These are phyloP conservation scores for Rhagologus leucostigma DNA, from an alignment of 2,113 vertebrate genomes.

Conservation along the genomic window DNA sequence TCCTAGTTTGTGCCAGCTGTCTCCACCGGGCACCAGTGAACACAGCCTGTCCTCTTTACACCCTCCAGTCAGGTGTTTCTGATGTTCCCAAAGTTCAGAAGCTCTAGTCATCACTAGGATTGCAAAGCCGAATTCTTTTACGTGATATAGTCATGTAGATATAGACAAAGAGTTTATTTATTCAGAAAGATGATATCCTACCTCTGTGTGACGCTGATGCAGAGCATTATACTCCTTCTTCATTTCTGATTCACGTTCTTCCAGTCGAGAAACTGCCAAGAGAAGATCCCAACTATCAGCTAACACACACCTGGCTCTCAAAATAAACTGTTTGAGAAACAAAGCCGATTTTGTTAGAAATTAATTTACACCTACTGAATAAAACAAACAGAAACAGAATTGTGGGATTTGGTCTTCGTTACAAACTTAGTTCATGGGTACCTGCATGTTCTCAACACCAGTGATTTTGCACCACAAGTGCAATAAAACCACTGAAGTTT, in stretches of 20 bases:
- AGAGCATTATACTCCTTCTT: conserved; percentile 98
- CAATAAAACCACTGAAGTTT: neutral
- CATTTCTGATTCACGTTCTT: conserved; percentile 95
- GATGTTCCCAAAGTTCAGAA: neutral
- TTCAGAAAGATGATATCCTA: conserved; percentile 24
- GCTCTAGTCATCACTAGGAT: neutral
- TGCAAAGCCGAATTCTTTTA: neutral
- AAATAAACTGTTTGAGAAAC: neutral
- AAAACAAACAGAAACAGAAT: neutral
- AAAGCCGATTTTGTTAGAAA: neutral
- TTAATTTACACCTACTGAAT: neutral
- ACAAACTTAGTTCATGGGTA: neutral
- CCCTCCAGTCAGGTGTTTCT: neutral
- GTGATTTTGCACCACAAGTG: neutral
- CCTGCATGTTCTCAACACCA: neutral
- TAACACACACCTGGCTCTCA: neutral
- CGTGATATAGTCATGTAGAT: neutral
- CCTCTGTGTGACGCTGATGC: conserved; percentile 97
- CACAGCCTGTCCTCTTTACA: neutral
- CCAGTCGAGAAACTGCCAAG: conserved; percentile 86
- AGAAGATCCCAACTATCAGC: neutral
- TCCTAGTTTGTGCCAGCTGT: neutral
- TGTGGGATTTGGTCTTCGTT: neutral
- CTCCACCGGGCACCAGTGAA: neutral
- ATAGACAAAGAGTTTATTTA: neutral